Conservation (phyloP, 2,888 invertebrate species). For the Rugalucina vietnamica region DNA sequence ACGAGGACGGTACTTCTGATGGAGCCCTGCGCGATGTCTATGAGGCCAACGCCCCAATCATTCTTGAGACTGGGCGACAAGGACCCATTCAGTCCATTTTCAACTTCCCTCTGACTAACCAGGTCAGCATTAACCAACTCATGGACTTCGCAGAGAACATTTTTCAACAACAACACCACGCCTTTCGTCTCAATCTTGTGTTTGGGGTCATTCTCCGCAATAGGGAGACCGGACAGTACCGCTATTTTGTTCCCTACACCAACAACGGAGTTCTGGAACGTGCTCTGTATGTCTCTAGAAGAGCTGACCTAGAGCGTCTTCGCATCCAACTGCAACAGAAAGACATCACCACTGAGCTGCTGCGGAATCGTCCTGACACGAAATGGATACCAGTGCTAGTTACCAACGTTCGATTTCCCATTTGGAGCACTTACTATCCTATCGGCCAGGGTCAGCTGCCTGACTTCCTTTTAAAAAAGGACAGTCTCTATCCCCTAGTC, state of each 20-base stretch:
- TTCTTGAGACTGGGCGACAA: constrained; percentile 15
- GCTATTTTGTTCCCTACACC: constrained; percentile 37
- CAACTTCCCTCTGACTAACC: constrained; percentile 30
- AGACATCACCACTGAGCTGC: constrained; percentile 7
- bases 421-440: constrained; percentile 29
- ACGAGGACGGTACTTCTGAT: no score
- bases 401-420: constrained; percentile 47
- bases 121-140: constrained; percentile 19
- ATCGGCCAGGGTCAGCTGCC: constrained; percentile 39
- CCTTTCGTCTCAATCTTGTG: constrained; percentile 34
- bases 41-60: constrained; percentile 31
- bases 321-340: not conserved
- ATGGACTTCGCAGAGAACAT: constrained; percentile 16
- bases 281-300: constrained; percentile 6
- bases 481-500: constrained; percentile 37
- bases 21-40: constrained; percentile 15
- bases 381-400: constrained; percentile 58
- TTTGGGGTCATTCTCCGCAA: constrained; percentile 41
- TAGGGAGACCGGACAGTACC: constrained; percentile 30
- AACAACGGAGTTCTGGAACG: constrained; percentile 10
- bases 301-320: not conserved
- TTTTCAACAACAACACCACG: constrained; percentile 13
- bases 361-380: constrained; percentile 44
- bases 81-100: constrained; percentile 30
- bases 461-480: constrained; percentile 15